These are phyloP conservation scores for Dorcus parallelipipedus DNA, from an alignment of 2,888 invertebrate species.

Conservation along the genomic window DNA sequence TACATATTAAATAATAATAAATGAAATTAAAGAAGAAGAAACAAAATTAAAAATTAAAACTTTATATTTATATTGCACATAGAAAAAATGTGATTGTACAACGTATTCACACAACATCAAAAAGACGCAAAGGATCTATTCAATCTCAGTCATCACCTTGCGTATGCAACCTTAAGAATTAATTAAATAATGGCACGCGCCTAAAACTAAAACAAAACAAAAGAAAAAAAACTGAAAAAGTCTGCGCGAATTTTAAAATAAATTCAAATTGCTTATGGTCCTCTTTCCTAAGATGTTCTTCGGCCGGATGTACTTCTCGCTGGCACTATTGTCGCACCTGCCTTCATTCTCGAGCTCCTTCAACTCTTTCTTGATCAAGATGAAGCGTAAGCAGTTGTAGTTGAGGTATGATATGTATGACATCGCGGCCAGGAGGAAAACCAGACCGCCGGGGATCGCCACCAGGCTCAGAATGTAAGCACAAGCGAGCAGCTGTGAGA, in stretches of 20 bases:
- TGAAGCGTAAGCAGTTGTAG: conserved; percentile 18
- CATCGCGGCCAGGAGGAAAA: conserved; percentile 33
- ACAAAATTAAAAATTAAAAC: too few species aligned
- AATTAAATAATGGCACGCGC: too few species aligned
- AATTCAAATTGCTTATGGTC: conserved; percentile 28
- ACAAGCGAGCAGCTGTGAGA: conserved; percentile 31
- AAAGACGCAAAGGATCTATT: too few species aligned
- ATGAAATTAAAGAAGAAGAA: too few species aligned
- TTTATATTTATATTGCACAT: too few species aligned
- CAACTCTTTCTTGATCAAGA: conserved; percentile 13
- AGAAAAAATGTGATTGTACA: too few species aligned
- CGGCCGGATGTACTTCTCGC: conserved; percentile 13
- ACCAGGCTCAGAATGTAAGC: conserved; percentile 30
- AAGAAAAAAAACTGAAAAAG: too few species aligned
- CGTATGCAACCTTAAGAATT: too few species aligned
- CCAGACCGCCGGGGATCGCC: conserved; percentile 32
- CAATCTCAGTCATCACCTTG: too few species aligned
- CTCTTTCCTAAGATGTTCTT: conserved; percentile 26
- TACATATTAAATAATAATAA: too few species aligned
- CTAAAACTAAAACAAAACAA: too few species aligned
- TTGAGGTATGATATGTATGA: conserved; percentile 25
- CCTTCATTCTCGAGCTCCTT: conserved; percentile 11
- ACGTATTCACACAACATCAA: too few species aligned
- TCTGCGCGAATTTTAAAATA: conserved; percentile 16
- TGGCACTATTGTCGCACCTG: conserved; percentile 5